Evolutionary conservation across 2,888 invertebrate species (phyloP).

Genomic region (Oegoconia quadripuncta): DNA sequence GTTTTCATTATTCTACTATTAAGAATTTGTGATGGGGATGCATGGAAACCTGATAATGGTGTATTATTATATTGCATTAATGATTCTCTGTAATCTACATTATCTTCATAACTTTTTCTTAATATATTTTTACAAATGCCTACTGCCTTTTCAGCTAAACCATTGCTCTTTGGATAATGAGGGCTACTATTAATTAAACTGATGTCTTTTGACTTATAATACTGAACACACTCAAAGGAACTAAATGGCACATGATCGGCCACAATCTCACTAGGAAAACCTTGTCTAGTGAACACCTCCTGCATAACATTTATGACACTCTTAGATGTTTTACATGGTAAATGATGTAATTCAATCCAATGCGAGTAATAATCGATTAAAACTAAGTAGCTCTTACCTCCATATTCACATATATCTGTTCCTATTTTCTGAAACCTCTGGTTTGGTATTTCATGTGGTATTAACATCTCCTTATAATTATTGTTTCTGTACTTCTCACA

Average conservation of each 20-base stretch:
- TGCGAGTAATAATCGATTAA: conserved; percentile 16
- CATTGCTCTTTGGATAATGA: conserved; percentile 15
- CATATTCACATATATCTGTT: conserved; percentile 14
- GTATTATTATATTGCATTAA: conserved; percentile 15
- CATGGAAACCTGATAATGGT: conserved; percentile 5
- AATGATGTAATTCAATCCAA: conserved; percentile 14
- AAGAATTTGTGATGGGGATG: conserved; percentile 17
- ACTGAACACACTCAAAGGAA: no score
- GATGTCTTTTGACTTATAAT: no score
- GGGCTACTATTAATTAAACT: conserved; percentile 11
- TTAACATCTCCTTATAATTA: conserved; percentile 1
- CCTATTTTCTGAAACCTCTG: conserved; percentile 13
- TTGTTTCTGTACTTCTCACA: conserved; percentile 7
- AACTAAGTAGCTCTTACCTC: conserved; percentile 10
- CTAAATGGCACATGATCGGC: no score
- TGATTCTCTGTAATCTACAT: conserved; percentile 12
- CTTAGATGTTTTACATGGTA: conserved; percentile 8
- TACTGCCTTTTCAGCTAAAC: conserved; percentile 14
- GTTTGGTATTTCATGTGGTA: conserved; percentile 4
- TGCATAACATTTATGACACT: background rate
- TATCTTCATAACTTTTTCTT: conserved; percentile 13
- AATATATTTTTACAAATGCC: conserved; percentile 13
- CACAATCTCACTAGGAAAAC: no score
- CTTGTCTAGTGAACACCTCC: conserved; percentile 12
- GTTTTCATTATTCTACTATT: conserved; percentile 13